Percentiles rank a stretch among this genome's conserved stretches.
Conservation (phyloP, 2,113 vertebrate genomes). For the Tauraco erythrolophus region DNA sequence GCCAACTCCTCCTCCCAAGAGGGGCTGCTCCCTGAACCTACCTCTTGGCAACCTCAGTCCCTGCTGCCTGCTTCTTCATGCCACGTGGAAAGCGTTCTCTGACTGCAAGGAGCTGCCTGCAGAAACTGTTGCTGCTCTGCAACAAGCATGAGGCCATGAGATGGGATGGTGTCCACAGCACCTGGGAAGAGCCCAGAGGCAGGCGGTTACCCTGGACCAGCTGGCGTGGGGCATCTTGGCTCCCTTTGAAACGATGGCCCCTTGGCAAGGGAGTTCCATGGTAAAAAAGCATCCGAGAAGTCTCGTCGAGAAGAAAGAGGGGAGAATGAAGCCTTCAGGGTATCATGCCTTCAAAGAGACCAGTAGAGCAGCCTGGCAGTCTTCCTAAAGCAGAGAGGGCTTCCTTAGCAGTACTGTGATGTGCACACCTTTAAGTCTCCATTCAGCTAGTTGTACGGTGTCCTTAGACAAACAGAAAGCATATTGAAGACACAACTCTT, state of each 20-base stretch:
- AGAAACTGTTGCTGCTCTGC: background rate
- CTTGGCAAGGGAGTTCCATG: background rate
- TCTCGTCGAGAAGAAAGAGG: background rate
- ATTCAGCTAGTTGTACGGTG: background rate
- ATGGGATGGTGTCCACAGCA: background rate
- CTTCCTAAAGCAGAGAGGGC: background rate
- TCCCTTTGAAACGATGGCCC: background rate
- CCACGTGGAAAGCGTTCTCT: rapidly evolving
- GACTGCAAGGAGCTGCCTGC: background rate
- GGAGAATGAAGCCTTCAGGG: background rate
- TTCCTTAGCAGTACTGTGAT: background rate
- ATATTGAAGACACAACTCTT: background rate
- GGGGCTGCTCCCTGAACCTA: background rate
- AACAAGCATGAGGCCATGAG: background rate
- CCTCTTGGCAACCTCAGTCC: background rate
- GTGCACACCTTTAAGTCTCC: background rate
- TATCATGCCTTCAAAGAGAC: background rate
- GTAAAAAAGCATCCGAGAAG: conserved; percentile 14
- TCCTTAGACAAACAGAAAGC: background rate
- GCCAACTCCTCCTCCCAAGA: background rate
- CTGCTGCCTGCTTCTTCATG: rapidly evolving
- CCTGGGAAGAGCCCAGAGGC: background rate
- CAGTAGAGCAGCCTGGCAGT: background rate
- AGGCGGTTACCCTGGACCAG: background rate
- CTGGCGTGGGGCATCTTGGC: background rate